Conservation (phyloP, 2,888 invertebrate genomes). For the Melipona beecheii region DNA sequence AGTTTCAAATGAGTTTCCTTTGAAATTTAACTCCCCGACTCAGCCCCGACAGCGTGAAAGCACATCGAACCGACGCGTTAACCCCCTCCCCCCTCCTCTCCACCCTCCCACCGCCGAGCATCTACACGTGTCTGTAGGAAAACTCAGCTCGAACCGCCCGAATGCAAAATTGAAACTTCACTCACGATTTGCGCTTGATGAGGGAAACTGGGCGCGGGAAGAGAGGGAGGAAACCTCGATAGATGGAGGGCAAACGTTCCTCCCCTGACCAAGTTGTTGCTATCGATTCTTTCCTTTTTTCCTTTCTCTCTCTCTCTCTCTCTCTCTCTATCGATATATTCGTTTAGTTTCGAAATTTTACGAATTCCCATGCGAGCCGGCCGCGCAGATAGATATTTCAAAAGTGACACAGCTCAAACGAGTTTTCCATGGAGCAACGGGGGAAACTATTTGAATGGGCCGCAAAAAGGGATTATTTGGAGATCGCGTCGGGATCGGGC, state of each 20-base stretch:
- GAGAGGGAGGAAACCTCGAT: not conserved
- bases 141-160: not conserved
- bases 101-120: too few relatives aligned
- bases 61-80: conserved; percentile 36
- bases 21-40: conserved; percentile 68
- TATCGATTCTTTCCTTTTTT: not conserved
- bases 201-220: conserved; percentile 1
- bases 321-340: not conserved
- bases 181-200: conserved; percentile 36
- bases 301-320: not conserved
- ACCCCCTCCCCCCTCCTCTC: not conserved
- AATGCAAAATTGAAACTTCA: conserved; percentile 54
- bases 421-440: not conserved
- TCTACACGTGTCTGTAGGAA: conserved; percentile 25
- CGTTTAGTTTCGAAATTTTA: not conserved
- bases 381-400: conserved; percentile 1
- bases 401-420: conserved; percentile 4
- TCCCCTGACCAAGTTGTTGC: not conserved
- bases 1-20: conserved; percentile 70
- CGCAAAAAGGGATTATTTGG: not conserved
- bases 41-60: conserved; percentile 40
- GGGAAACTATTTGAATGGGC: not conserved
- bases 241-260: not conserved
- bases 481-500: not conserved
- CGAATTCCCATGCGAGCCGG: not conserved